Base-by-base conservation (phyloP, 2,888 invertebrate genomes). In the Eupithecia insigniata region DNA sequence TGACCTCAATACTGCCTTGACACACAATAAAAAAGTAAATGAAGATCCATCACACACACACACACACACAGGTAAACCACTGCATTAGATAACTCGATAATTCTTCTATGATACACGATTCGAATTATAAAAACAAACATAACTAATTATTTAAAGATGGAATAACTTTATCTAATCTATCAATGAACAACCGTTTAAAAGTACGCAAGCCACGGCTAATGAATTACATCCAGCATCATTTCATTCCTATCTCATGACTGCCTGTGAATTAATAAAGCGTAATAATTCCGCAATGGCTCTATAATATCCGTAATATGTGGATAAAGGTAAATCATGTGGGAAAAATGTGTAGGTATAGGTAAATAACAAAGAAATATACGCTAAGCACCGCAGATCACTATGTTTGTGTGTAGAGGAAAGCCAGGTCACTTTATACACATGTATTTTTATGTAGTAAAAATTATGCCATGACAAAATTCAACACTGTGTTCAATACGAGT, bases 201-300 rank as follows among this genome's bases (percentile, higher is more conserved):
- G 62, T 76, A 74, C 71, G 77, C 72, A 78, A 71, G 72, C 71
- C 76, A 77, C 80, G 71, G 65, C 76, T 79, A 77, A 79, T 77
- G 74, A 78, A 73, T 84, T 81, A 80, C 78, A 78, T 76, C 76
- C 79, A 79, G 75, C 79, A 81, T 81, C 76, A 81, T 80, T 82
- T 81, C 78, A 86, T 87, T 84, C 84, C 83, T 81, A 80, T 80
- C 80, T 80, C 72, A 80, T 87, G 86, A 86, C 80, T 70, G 71
- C 71, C 70, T 76, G 77, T 80, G 72, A 76, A 77, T 73, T 75
- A 76, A 76, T 76, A 78, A 80, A 76, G 71, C 79, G 74, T 81
- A 80, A 82, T 74, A 76, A 81, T 80, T 78, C 78, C 77, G 76
- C 80, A 81, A 80, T 78, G 73, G 78, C 82, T 81, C 83, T 77